Evolutionary conservation across 2,113 vertebrate genomes (phyloP).

Genomic region (Passer montanus): DNA sequence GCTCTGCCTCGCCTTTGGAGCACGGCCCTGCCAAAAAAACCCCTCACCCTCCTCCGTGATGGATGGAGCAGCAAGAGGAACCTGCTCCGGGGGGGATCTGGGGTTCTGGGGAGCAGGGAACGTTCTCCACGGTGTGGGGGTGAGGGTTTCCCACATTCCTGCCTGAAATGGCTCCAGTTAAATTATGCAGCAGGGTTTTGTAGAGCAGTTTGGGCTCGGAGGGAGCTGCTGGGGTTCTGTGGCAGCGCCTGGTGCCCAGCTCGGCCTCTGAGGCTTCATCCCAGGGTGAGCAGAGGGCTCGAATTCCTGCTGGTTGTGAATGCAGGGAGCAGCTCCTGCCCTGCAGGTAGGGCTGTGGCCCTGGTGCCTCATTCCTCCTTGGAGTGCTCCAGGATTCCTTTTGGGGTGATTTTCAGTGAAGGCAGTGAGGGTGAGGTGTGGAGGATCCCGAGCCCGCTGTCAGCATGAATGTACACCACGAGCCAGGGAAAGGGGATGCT

Average conservation of each 20-base stretch:
- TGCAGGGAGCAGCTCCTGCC: not conserved
- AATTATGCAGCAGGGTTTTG: slow-evolving; percentile 61
- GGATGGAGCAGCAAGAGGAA: not conserved
- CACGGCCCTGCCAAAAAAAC: not conserved
- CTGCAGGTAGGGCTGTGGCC: fast-evolving
- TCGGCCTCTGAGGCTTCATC: slow-evolving; percentile 6
- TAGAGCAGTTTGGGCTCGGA: slow-evolving; percentile 9
- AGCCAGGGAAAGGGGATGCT: not conserved
- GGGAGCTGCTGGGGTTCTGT: not conserved
- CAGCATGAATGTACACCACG: fast-evolving
- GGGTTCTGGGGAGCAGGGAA: not conserved
- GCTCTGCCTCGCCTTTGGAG: not conserved
- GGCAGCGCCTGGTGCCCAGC: not conserved
- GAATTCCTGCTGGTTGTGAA: not conserved
- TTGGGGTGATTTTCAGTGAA: not conserved
- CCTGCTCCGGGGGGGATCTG: not conserved
- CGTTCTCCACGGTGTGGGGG: fast-evolving
- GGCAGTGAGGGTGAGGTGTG: fast-evolving
- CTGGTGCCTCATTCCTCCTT: fast-evolving
- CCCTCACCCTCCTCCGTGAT: not conserved
- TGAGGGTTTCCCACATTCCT: not conserved
- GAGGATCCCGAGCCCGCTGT: fast-evolving
- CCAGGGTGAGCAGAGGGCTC: not conserved
- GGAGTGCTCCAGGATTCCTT: not conserved
- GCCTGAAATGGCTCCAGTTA: not conserved